Conservation (phyloP, 2,113 vertebrate genomes). For the Lampris incognitus region DNA sequence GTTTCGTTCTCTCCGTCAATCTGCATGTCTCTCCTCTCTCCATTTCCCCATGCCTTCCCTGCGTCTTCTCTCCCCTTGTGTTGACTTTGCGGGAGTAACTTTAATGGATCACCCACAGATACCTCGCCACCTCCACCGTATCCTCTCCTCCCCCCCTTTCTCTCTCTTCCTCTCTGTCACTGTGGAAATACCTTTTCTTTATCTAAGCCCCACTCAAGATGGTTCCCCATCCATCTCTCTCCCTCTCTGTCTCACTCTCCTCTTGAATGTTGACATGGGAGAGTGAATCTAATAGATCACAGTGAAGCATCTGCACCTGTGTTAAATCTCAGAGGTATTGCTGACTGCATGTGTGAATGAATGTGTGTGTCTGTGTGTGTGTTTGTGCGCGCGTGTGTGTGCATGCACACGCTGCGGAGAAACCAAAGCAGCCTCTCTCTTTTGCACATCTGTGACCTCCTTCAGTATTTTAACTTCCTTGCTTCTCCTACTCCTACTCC, state of each 20-base stretch:
- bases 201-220: constrained; percentile 58
- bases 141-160: constrained; percentile 40
- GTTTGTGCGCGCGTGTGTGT: background rate
- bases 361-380: constrained; percentile 26
- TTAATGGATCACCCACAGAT: constrained; percentile 73
- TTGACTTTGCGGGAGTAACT: constrained; percentile 64
- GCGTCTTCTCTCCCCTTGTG: constrained; percentile 45
- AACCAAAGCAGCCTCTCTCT: constrained; percentile 56
- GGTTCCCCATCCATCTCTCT: constrained; percentile 70
- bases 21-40: background rate
- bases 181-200: constrained; percentile 70
- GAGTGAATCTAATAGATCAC: constrained; percentile 78
- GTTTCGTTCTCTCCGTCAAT: constrained; percentile 1
- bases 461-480: constrained; percentile 59
- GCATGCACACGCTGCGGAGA: constrained; percentile 34
- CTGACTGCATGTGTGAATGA: constrained; percentile 17
- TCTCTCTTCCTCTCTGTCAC: constrained; percentile 40
- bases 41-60: constrained; percentile 11
- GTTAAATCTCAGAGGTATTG: constrained; percentile 73
- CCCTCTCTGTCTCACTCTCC: constrained; percentile 61
- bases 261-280: constrained; percentile 76
- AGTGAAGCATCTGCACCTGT: constrained; percentile 78
- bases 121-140: constrained; percentile 52
- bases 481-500: constrained; percentile 6
- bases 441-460: constrained; percentile 74